Percentiles rank a stretch among this genome's conserved stretches.
These are phyloP conservation scores for Perodicticus potto DNA, from an alignment of 2,797 vertebrate genomes.

Conservation along the genomic window DNA sequence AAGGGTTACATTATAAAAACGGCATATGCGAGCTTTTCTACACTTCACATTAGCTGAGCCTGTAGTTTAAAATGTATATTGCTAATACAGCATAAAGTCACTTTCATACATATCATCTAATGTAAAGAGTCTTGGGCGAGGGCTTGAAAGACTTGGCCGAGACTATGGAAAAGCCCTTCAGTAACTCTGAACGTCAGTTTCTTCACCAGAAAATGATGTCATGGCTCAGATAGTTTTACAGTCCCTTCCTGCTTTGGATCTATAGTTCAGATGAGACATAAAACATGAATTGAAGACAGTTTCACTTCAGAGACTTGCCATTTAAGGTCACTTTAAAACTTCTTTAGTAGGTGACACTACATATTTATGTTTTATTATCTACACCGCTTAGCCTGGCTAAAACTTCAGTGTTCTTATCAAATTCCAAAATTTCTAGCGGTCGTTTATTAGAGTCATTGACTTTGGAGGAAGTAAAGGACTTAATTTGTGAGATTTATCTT, in stretches of 20 bases:
- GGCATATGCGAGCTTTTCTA: constrained; percentile 20
- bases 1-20: constrained; percentile 19
- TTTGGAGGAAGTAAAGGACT: not conserved
- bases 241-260: not conserved
- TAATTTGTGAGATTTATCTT: not conserved
- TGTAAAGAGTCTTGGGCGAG: not conserved
- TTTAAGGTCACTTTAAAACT: not conserved
- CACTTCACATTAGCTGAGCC: not conserved
- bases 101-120: not conserved
- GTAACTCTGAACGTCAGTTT: not conserved
- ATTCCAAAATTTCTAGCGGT: not conserved
- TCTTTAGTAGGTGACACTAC: not conserved
- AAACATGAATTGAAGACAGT: not conserved
- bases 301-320: not conserved
- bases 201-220: not conserved
- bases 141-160: not conserved
- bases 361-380: not conserved
- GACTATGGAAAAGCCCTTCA: not conserved
- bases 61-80: not conserved
- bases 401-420: not conserved
- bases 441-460: not conserved
- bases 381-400: not conserved
- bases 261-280: not conserved
- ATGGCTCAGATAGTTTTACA: not conserved
- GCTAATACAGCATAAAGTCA: not conserved